Evolutionary conservation across 1,140 invertebrate species (phyloP), one percentile per base, ranked within the genome.

Genomic region (Drosophila grimshawi): DNA sequence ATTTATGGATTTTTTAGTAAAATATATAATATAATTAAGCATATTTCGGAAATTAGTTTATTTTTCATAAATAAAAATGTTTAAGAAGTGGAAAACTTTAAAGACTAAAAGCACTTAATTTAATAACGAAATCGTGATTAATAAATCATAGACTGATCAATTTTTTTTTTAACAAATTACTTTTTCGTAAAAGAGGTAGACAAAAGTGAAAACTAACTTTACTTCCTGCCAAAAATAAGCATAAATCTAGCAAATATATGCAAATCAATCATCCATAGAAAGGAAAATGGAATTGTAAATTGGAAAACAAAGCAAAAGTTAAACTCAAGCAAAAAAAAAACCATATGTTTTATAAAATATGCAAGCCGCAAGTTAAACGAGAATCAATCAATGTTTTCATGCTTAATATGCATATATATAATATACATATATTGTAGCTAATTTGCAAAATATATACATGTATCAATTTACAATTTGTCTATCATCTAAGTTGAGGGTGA

Each of bases 231-330:
- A 32, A 30, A 27, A 32, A 49, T 7, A 32, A 10, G 10, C 19
- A 0, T 8, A 5, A 62, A 45, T n/a, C 48, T 32, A 8, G 0
- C n/a, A n/a, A 53, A 64, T 53, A 27, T n/a, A 35, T 37, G 33
- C 53, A 57, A 57, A 66, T 66, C 63, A 66, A 66, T 66, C 63
- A 57, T 10, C 11, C 3, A 32, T n/a, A 32, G 30, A 33, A 4
- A 29, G 11, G 7, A 57, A 55, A 19, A 66, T 10, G 39, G 8
- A 45, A 33, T 53, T 33, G 10, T 7, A 33, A 51, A 32, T n/a
- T n/a, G 10, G 7, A n/a, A 41, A 41, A 30, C 19, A 41, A 43
- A 8, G 33, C 33, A 56, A 56, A 41, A 55, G 37, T 41, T 41
- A 56, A n/a, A n/a, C 1, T 29, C 7, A 10, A 29, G 11, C 3